A percentile compares a stretch with the other conserved stretches of the same genome.
phyloP scores from a whole-genome alignment of 2,888 invertebrate species.

The Augochlorella aurata region DNA sequence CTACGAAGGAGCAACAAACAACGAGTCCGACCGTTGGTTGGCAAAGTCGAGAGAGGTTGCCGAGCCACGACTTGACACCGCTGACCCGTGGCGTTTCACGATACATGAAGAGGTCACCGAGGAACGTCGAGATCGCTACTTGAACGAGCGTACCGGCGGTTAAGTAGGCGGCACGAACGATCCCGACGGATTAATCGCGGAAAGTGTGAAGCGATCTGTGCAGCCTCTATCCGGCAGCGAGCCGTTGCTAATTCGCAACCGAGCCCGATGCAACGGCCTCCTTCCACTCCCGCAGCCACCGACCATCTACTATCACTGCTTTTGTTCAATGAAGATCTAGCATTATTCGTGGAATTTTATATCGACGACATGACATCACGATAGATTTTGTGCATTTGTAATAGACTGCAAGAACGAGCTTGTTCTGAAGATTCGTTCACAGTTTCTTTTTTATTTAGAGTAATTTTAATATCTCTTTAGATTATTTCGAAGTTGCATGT shows the following conservation, averaged over 20 bases:
- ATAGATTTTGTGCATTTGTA: not conserved
- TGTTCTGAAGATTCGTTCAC: too few species aligned
- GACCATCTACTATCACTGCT: too few species aligned
- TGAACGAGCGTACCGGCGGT: constrained; percentile 70
- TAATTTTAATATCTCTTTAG: too few species aligned
- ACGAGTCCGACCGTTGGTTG: constrained; percentile 50
- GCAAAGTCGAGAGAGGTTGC: constrained; percentile 69
- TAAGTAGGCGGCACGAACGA: constrained; percentile 71
- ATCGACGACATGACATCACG: not conserved
- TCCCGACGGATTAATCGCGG: constrained; percentile 76
- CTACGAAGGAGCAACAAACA: constrained; percentile 22
- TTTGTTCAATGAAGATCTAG: too few species aligned
- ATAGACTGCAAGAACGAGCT: not conserved
- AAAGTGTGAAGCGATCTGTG: constrained; percentile 72
- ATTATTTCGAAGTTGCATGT: too few species aligned
- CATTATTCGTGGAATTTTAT: not conserved
- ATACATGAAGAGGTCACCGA: constrained; percentile 76
- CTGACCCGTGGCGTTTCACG: constrained; percentile 76
- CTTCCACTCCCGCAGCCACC: not conserved
- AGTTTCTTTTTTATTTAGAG: too few species aligned
- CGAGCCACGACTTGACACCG: constrained; percentile 76
- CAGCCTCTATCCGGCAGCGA: constrained; percentile 49
- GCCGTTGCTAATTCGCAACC: constrained; percentile 65
- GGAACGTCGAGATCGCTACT: constrained; percentile 76
- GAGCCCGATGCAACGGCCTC: constrained; percentile 15